Evolutionary conservation across 2,113 vertebrate genomes (phyloP).

Genomic region (Bubo blakistoni): DNA sequence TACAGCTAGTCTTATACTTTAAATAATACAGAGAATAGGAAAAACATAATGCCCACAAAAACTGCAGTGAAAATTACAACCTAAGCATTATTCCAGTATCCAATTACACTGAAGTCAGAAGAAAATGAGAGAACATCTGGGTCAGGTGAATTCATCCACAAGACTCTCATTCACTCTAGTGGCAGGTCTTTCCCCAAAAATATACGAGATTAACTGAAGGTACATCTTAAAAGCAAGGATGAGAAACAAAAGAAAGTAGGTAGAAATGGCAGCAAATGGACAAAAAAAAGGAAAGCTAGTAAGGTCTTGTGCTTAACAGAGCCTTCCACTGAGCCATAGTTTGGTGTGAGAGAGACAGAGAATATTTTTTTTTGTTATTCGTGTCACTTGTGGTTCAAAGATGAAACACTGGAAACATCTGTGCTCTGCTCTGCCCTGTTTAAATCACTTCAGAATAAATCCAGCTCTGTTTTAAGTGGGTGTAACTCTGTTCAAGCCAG

Average conservation of each 20-base stretch:
- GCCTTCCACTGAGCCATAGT: not conserved
- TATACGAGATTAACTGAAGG: not conserved
- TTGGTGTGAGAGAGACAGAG: not conserved
- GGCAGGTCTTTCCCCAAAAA: not conserved
- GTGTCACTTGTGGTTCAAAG: not conserved
- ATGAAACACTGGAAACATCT: slow-evolving; percentile 39
- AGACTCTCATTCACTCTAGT: not conserved
- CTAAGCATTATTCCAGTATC: not conserved
- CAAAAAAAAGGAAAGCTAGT: not conserved
- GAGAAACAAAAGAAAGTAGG: not conserved
- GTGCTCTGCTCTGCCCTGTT: slow-evolving; percentile 9
- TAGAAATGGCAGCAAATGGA: not conserved
- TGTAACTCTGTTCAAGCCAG: slow-evolving; percentile 24
- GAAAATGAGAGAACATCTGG: not conserved
- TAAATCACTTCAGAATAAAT: slow-evolving; percentile 43
- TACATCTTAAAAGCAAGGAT: not conserved
- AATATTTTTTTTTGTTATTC: not conserved
- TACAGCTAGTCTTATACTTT: not conserved
- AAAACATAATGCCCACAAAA: not conserved
- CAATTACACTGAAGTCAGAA: not conserved
- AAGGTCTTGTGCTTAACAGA: not conserved
- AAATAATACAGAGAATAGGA: not conserved
- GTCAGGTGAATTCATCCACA: not conserved
- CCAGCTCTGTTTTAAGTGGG: slow-evolving; percentile 2
- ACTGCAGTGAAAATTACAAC: not conserved